Percentiles rank a stretch among this genome's conserved stretches.
phyloP scores from a whole-genome alignment of 2,113 vertebrate genomes.

The Ceyx cyanopectus region DNA sequence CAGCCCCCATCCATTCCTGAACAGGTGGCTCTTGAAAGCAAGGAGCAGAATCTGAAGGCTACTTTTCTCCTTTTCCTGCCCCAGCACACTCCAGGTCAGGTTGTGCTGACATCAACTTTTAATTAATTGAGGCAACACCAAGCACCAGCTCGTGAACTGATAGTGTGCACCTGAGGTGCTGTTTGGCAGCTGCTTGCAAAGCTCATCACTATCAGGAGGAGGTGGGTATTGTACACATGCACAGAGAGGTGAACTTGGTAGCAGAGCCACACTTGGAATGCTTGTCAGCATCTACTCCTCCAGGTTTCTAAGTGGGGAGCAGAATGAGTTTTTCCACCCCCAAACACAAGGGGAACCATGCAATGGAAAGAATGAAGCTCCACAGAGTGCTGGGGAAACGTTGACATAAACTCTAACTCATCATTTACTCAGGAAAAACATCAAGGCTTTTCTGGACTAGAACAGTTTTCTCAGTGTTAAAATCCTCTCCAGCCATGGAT shows the following conservation, averaged over 20 bases:
- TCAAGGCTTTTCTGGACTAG: background rate
- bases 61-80: background rate
- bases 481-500: background rate
- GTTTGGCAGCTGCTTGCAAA: background rate
- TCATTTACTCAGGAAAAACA: background rate
- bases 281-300: background rate
- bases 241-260: background rate
- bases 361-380: background rate
- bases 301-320: background rate
- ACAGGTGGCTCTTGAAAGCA: background rate
- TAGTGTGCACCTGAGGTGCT: background rate
- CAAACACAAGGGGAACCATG: background rate
- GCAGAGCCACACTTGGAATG: background rate
- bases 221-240: background rate
- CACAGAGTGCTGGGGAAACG: background rate
- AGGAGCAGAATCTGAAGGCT: background rate
- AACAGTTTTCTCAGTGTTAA: background rate
- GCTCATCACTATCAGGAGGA: background rate
- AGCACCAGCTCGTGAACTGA: background rate
- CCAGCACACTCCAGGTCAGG: slow-evolving; percentile 10
- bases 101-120: background rate
- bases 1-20: background rate
- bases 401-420: background rate
- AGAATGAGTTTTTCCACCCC: background rate
- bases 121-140: background rate